These are phyloP conservation scores for Calephelis perditalis DNA, from an alignment of 2,888 invertebrate species.

Conservation along the genomic window DNA sequence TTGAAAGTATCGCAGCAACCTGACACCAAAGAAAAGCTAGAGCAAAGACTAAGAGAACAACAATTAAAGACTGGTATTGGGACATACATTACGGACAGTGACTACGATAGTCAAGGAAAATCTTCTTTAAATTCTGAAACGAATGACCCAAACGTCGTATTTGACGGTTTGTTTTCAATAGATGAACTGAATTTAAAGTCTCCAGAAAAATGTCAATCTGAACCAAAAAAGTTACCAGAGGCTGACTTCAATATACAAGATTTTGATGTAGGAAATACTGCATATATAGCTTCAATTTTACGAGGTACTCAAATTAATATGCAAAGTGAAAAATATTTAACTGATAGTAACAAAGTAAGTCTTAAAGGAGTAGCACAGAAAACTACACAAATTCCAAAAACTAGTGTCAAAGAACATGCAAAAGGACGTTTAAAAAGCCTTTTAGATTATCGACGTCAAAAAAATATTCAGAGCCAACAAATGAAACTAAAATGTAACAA, in stretches of 20 bases:
- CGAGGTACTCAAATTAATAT: neutral
- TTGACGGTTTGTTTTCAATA: constrained; percentile 55
- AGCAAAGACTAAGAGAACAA: constrained; percentile 23
- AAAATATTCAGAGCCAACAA: constrained; percentile 28
- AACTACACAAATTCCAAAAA: constrained; percentile 4
- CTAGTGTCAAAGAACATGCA: constrained; percentile 36
- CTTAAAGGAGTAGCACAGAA: neutral
- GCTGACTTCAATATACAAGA: constrained; percentile 3
- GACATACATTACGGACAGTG: constrained; percentile 40
- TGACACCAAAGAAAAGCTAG: constrained; percentile 19
- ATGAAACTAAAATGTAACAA: constrained; percentile 1
- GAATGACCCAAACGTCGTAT: constrained; percentile 43
- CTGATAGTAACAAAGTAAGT: neutral
- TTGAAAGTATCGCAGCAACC: constrained; percentile 44
- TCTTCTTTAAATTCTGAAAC: constrained; percentile 43
- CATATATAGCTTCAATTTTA: constrained; percentile 5
- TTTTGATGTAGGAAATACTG: neutral
- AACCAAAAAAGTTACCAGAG: constrained; percentile 11
- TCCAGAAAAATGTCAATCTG: constrained; percentile 35
- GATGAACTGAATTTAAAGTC: constrained; percentile 53
- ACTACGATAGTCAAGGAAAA: constrained; percentile 53
- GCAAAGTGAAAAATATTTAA: neutral
- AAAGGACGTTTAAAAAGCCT: constrained; percentile 50
- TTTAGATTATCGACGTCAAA: constrained; percentile 48
- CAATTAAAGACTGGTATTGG: constrained; percentile 21